Percentiles rank a stretch among this genome's conserved stretches.
phyloP scores from a whole-genome alignment of 2,888 invertebrate genomes.

The Eristalis intricaria region DNA sequence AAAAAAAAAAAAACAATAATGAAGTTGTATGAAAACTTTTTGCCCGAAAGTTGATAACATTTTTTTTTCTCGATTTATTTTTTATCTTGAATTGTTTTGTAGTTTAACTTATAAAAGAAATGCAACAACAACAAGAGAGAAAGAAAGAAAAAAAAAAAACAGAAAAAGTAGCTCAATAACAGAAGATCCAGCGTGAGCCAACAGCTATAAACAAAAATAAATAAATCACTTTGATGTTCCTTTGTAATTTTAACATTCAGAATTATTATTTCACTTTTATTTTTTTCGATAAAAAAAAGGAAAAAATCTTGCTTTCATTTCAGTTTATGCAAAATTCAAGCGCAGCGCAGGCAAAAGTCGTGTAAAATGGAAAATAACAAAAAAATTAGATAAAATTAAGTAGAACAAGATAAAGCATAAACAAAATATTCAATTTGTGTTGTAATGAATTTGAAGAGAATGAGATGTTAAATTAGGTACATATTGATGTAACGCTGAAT shows the following conservation, averaged over 20 bases:
- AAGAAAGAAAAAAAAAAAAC: not conserved
- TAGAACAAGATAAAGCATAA: slow-evolving; percentile 8
- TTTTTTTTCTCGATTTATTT: not conserved
- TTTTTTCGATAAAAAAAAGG: slow-evolving; percentile 34
- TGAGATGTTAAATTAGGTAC: slow-evolving; percentile 35
- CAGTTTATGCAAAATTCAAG: slow-evolving; percentile 13
- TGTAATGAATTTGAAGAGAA: slow-evolving; percentile 43
- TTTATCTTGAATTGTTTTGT: slow-evolving; percentile 1
- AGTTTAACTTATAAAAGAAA: not conserved
- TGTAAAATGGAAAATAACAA: not conserved
- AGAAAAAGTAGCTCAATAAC: not conserved
- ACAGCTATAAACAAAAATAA: not conserved
- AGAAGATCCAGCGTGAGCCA: not conserved
- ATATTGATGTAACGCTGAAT: slow-evolving; percentile 64
- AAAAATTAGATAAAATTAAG: slow-evolving; percentile 21
- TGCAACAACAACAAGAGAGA: too few species aligned
- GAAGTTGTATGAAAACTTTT: not conserved
- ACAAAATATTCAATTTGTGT: slow-evolving; percentile 46
- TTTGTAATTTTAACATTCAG: slow-evolving; percentile 61
- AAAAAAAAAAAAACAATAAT: not conserved
- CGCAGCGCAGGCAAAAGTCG: not conserved
- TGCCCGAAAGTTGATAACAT: not conserved
- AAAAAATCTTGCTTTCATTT: slow-evolving; percentile 32
- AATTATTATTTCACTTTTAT: slow-evolving; percentile 38
- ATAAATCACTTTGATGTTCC: slow-evolving; percentile 60